Conservation (phyloP, 2,113 vertebrate genomes). For the Paracanthobrama guichenoti region DNA sequence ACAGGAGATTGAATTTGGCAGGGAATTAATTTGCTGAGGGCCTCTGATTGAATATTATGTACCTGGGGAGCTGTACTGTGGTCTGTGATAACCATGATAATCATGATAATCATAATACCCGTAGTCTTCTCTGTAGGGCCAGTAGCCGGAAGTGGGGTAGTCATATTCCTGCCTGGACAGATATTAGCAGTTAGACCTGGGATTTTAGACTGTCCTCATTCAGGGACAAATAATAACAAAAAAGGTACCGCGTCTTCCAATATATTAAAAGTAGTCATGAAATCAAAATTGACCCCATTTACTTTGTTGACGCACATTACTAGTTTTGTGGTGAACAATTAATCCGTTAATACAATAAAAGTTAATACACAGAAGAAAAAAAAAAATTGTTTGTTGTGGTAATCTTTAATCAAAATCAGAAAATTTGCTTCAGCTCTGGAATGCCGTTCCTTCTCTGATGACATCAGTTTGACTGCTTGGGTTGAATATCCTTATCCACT, state of each 20-base stretch:
- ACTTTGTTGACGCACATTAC: no score
- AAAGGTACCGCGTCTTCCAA: background rate
- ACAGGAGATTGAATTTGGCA: background rate
- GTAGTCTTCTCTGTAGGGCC: constrained; percentile 69
- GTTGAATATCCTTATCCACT: no score
- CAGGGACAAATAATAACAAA: background rate
- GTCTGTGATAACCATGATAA: constrained; percentile 60
- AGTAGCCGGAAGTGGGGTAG: constrained; percentile 60
- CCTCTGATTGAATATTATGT: constrained; percentile 23
- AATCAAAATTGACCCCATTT: no score
- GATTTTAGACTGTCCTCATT: background rate
- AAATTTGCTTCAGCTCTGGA: no score
- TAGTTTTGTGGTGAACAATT: no score
- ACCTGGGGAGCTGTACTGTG: constrained; percentile 66
- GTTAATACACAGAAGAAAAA: no score
- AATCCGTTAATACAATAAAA: no score
- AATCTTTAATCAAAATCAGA: no score
- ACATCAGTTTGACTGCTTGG: no score
- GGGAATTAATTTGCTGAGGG: background rate
- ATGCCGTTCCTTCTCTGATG: no score
- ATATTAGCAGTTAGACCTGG: background rate
- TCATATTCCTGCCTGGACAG: constrained; percentile 66
- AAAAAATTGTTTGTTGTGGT: no score
- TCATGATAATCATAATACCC: constrained; percentile 63
- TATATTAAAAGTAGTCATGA: background rate